Evolutionary conservation across 2,113 vertebrate genomes (phyloP), one percentile per base, ranked within the genome.

Genomic region (Mellivora capensis): DNA sequence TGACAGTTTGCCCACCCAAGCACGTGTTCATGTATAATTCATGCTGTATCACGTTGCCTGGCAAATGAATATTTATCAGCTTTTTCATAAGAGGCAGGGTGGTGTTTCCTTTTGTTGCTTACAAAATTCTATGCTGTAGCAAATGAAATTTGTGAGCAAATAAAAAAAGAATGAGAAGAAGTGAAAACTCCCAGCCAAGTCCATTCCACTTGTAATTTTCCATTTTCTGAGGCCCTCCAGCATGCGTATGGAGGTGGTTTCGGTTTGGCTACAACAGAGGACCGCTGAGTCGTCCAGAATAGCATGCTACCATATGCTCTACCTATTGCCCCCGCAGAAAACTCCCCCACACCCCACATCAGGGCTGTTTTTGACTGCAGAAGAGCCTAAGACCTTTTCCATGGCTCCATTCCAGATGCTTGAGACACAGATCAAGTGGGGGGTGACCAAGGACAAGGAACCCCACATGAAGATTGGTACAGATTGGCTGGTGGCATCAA

Each of bases 11-110:
- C 97, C 98, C 96, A 97, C 8, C 95, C 2, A 11, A 96, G 96
- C 98, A 97, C 92, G 80, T 97, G 97, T 37, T 97, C 96, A 94
- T 98, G 98, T 89, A 97, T 98, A 98, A 99, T 98, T 98, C 98
- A 98, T 97, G 77, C 90, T 69, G 15, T 61, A 79, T 54, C 82
- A 3, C 67, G 57, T 76, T 83, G 94, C 67, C 67, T 37, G 6
- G 7, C 47, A 54, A 91, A 91, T 72, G 96, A 71, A 98, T 90
- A 96, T 96, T 95, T 95, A 96, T 91, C 29, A 27, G 94, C 86
- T 94, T 79, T 39, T 88, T 94, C 91, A 14, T 2, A 93, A 96
- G 90, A 96, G 57, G 62, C 81, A 92, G 88, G 79, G 49, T 77
- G 94, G 61, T 37, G 44, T 97, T 97, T 85, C 89, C 91, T 97